A percentile compares a stretch with the other conserved stretches of the same genome.
Conservation (phyloP, 2,797 vertebrate genomes). For the Anomalospiza imberbis region DNA sequence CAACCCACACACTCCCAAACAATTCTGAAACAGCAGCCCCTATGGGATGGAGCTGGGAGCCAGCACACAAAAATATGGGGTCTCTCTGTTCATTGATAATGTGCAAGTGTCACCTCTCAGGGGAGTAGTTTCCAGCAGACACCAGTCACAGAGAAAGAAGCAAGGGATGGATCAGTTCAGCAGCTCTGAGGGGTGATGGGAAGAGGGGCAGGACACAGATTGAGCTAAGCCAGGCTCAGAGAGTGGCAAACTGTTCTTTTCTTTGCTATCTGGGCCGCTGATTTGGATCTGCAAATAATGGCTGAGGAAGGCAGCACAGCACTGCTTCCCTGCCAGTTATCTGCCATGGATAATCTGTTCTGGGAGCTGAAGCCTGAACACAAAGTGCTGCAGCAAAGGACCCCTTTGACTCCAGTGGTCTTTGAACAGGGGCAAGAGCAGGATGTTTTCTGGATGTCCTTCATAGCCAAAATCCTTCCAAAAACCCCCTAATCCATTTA, state of each 20-base stretch:
- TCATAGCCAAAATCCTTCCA: neutral
- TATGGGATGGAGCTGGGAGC: neutral
- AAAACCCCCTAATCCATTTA: neutral
- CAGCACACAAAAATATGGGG: neutral
- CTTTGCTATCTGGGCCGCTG: neutral
- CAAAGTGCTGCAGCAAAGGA: neutral
- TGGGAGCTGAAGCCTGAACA: neutral
- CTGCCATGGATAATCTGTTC: neutral
- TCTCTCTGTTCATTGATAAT: neutral
- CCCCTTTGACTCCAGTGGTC: neutral
- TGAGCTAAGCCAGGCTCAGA: neutral
- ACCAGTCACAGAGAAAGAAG: neutral
- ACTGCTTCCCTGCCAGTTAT: neutral
- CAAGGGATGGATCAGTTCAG: neutral
- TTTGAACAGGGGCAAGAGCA: neutral
- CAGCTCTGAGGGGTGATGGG: rapidly evolving
- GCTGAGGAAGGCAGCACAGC: neutral
- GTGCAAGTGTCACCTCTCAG: neutral
- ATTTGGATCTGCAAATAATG: neutral
- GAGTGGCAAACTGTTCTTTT: neutral
- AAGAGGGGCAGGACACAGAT: neutral
- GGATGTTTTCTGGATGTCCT: neutral
- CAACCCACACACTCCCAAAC: neutral
- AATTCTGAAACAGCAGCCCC: neutral
- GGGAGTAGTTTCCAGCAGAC: neutral